These are phyloP conservation scores for Eospalax fontanierii DNA, from an alignment of 2,797 vertebrate species.

Conservation along the genomic window DNA sequence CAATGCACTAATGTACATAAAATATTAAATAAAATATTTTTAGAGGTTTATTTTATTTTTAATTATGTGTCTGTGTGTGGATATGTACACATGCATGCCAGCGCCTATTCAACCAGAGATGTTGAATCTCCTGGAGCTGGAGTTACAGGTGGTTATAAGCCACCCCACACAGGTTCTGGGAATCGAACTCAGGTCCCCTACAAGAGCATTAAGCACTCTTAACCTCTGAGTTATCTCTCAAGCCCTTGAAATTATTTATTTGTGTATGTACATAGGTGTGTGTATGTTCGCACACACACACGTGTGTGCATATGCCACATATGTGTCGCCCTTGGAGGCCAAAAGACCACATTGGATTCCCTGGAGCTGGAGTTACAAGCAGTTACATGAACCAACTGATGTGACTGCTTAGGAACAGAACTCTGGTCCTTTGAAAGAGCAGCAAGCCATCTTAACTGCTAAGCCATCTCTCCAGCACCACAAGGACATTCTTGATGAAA, in stretches of 20 bases:
- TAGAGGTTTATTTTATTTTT: background rate
- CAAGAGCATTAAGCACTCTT: background rate
- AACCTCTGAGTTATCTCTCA: background rate
- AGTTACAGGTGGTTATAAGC: background rate
- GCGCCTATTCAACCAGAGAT: background rate
- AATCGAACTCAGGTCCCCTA: background rate
- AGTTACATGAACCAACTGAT: background rate
- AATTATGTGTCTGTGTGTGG: background rate
- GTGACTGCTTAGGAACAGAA: background rate
- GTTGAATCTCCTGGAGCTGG: background rate
- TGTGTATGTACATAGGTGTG: no score
- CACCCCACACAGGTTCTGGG: background rate
- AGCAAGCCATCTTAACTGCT: background rate
- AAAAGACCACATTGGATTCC: background rate
- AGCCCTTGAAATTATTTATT: no score
- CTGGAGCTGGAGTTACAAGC: background rate
- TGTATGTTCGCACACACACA: background rate
- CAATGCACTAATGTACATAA: no score
- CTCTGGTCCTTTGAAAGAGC: background rate
- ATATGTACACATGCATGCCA: background rate
- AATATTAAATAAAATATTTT: background rate
- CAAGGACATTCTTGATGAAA: background rate
- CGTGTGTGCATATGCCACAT: no score
- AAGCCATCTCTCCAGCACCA: background rate
- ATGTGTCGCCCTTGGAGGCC: background rate